phyloP scores from a whole-genome alignment of 2,888 invertebrate species.

The Oligia strigilis region DNA sequence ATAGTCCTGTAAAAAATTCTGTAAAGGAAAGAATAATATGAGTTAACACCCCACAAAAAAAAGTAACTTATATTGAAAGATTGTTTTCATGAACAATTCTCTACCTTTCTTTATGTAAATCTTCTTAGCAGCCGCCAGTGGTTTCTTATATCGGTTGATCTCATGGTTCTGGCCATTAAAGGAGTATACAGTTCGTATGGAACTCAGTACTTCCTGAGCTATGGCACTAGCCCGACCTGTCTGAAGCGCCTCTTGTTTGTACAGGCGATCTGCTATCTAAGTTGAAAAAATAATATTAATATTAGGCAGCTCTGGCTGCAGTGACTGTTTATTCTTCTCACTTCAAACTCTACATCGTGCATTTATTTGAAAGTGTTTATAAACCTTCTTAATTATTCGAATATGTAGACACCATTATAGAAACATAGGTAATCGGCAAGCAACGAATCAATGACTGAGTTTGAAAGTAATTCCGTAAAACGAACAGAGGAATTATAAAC shows the following conservation, averaged over 20 bases:
- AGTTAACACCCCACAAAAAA: neutral
- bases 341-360: neutral
- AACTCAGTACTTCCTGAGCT: slow-evolving; percentile 94
- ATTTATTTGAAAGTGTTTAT: neutral
- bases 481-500: neutral
- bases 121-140: slow-evolving; percentile 90
- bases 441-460: neutral
- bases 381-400: neutral
- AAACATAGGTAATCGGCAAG: neutral
- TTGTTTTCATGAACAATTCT: neutral
- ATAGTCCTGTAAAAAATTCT: slow-evolving; percentile 92
- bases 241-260: slow-evolving; percentile 91
- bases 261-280: slow-evolving; percentile 80
- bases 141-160: slow-evolving; percentile 91
- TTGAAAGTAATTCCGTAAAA: neutral
- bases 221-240: slow-evolving; percentile 94
- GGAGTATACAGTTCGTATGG: slow-evolving; percentile 93
- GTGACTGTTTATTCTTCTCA: neutral
- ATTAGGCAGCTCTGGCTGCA: neutral
- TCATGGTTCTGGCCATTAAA: slow-evolving; percentile 94
- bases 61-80: neutral
- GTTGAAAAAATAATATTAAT: slow-evolving; percentile 5
- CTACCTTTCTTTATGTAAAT: slow-evolving; percentile 92
- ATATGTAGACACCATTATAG: neutral
- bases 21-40: slow-evolving; percentile 35